phyloP scores from a whole-genome alignment of 2,113 vertebrate species.

The Trachemys scripta region DNA sequence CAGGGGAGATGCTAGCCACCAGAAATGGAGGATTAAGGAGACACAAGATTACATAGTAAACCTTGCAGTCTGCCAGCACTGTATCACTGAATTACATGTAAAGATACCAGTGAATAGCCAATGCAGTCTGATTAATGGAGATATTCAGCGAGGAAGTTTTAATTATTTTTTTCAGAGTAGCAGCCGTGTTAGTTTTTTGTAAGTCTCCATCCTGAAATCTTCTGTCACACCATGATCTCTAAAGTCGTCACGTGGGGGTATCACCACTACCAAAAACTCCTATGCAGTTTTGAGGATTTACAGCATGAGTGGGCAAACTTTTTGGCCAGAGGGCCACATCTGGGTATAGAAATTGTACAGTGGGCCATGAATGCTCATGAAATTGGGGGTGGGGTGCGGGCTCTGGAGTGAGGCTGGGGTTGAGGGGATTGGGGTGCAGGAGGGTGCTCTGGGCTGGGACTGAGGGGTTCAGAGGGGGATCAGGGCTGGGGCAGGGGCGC shows the following conservation, averaged over 20 bases:
- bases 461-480: too few species aligned
- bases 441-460: too few species aligned
- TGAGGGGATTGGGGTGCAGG: too few species aligned
- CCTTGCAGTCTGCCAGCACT: not conserved
- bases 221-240: not conserved
- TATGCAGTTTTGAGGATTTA: not conserved
- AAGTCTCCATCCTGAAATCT: not conserved
- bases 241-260: not conserved
- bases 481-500: too few species aligned
- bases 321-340: too few species aligned
- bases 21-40: not conserved
- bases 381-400: too few species aligned
- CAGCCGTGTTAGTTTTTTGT: too few species aligned
- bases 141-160: not conserved
- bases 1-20: not conserved
- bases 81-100: not conserved
- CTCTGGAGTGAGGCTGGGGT: too few species aligned
- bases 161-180: too few species aligned
- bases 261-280: not conserved
- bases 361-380: too few species aligned
- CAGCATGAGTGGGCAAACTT: not conserved
- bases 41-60: not conserved
- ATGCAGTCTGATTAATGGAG: not conserved
- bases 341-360: too few species aligned
- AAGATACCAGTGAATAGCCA: too few species aligned